These are phyloP conservation scores for Achlya flavicornis DNA, from an alignment of 2,888 invertebrate species.

Conservation along the genomic window DNA sequence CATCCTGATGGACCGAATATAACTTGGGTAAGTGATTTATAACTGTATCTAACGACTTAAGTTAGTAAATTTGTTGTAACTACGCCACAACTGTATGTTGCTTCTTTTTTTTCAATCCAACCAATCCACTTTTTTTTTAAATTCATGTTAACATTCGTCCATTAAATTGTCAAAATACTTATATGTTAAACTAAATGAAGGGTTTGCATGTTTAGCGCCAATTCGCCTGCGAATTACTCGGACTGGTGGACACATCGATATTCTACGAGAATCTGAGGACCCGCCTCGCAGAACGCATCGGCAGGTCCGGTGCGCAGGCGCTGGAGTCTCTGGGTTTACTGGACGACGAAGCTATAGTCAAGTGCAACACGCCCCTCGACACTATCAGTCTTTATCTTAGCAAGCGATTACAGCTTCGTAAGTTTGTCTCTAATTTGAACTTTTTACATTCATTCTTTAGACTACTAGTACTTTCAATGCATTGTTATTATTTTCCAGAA, in stretches of 20 bases:
- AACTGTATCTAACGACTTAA: not conserved
- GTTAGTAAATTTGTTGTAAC: too few species aligned
- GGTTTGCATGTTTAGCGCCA: constrained; percentile 85
- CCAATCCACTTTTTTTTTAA: too few species aligned
- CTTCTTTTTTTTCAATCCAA: too few species aligned
- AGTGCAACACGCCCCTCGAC: constrained; percentile 94
- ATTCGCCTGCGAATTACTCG: constrained; percentile 93
- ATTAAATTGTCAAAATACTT: too few species aligned
- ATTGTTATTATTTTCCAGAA: constrained; percentile 43
- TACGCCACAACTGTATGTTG: too few species aligned
- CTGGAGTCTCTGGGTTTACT: constrained; percentile 95
- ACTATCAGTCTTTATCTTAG: constrained; percentile 95
- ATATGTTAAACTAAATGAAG: constrained; percentile 6
- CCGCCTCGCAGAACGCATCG: constrained; percentile 91
- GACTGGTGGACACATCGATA: constrained; percentile 92
- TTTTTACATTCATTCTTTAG: constrained; percentile 7
- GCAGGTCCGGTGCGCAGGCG: constrained; percentile 87
- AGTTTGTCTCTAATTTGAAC: constrained; percentile 26
- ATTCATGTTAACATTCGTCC: too few species aligned
- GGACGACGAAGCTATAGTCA: constrained; percentile 91
- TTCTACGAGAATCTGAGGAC: constrained; percentile 96
- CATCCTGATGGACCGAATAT: constrained; percentile 98
- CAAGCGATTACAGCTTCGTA: constrained; percentile 91
- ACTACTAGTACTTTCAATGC: not conserved
- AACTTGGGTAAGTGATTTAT: constrained; percentile 90